Conservation (phyloP, 2,113 vertebrate genomes). For the Murina feae region DNA sequence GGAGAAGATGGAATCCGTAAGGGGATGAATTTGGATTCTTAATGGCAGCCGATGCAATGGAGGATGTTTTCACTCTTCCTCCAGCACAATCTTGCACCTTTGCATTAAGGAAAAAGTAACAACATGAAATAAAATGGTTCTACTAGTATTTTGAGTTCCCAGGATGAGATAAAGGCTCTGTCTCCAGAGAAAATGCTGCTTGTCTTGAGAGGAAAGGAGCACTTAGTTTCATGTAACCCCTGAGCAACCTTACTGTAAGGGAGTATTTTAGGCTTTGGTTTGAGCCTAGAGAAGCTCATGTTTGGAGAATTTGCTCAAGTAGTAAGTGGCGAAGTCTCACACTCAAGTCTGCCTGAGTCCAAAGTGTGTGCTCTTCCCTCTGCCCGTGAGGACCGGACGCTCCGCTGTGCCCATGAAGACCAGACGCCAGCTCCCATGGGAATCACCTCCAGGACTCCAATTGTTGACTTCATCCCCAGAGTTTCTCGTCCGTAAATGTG, state of each 20-base stretch:
- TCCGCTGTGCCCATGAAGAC: no score
- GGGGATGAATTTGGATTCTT: not conserved
- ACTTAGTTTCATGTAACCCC: not conserved
- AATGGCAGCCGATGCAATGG: constrained; percentile 68
- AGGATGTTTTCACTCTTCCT: constrained; percentile 83
- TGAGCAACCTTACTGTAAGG: not conserved
- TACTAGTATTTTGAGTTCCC: not conserved
- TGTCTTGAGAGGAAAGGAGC: not conserved
- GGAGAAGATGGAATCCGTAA: constrained; percentile 85
- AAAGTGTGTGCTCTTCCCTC: not conserved
- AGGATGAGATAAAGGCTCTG: not conserved
- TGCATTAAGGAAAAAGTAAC: constrained; percentile 51
- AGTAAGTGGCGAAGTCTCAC: not conserved
- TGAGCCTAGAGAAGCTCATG: not conserved
- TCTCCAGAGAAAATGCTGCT: not conserved
- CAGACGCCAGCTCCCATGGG: not conserved
- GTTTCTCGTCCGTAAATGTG: not conserved
- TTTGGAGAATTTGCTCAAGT: not conserved
- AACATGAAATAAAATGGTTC: not conserved
- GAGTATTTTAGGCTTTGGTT: not conserved
- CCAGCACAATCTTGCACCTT: constrained; percentile 81
- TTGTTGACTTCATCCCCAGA: not conserved
- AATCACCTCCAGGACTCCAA: not conserved
- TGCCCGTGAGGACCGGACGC: no score
- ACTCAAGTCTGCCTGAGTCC: not conserved